Percentiles rank a stretch among this genome's conserved stretches.
phyloP scores from a whole-genome alignment of 1,140 invertebrate genomes.

The Acyrthosiphon pisum region DNA sequence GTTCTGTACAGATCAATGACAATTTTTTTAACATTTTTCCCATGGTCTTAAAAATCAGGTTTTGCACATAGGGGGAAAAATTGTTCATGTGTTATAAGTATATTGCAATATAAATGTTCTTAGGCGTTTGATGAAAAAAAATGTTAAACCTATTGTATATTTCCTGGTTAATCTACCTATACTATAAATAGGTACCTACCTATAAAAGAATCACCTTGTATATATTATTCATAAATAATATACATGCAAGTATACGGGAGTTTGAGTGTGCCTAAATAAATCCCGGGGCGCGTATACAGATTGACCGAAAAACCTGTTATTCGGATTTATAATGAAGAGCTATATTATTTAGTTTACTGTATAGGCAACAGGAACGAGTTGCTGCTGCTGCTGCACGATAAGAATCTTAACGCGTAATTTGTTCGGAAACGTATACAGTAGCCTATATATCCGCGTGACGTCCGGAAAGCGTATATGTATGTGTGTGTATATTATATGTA shows the following conservation, averaged over 20 bases:
- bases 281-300: not conserved
- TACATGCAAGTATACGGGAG: not conserved
- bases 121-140: no score
- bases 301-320: constrained; percentile 36
- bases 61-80: no score
- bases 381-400: not conserved
- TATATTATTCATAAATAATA: no score
- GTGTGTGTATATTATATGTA: not conserved
- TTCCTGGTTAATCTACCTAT: no score
- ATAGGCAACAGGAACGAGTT: not conserved
- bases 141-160: no score
- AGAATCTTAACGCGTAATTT: constrained; percentile 34
- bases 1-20: no score
- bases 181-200: no score
- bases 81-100: no score
- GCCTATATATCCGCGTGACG: not conserved
- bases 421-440: constrained; percentile 18
- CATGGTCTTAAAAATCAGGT: no score
- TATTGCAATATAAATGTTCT: no score
- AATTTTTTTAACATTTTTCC: no score
- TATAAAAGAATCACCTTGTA: no score
- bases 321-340: not conserved
- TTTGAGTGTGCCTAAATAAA: not conserved
- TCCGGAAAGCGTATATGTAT: not conserved
- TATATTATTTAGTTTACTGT: not conserved